Base-by-base conservation (phyloP, 2,113 vertebrate species). In the Brachyhypopomus gauderio region DNA sequence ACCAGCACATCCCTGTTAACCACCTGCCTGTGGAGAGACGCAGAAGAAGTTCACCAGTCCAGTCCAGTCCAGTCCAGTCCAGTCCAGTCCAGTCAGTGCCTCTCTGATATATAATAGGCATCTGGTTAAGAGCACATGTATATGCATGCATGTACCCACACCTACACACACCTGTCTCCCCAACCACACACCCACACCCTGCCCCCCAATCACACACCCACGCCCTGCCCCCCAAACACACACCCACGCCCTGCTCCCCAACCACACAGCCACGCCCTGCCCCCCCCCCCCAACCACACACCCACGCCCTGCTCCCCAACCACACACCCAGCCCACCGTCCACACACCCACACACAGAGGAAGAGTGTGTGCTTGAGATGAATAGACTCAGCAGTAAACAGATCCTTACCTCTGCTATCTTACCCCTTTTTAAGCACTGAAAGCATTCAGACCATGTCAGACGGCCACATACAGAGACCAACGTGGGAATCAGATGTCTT, bases 391-490 rank as follows among this genome's bases (percentile, higher is more conserved):
- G 45, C 45, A 52, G 45, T 64, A 79, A 59, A 59, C 66, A 45
- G 77, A 55, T 38, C 56, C 67, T 60, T 78, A 58, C 73, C 81
- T 63, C 48, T 72, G 72, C 74, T 20, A 69, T 74, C 45, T 55
- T 55, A 76, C 52, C 41, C 62, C 73, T 72, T 23, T 64, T 67
- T 48, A n/a, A 23, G 56, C n/a, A n/a, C n/a, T 12, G 5, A 60
- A 59, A 56, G 62, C 45, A 58, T 77, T n/a, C 16, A 67, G 73
- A 81, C 79, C 75, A 20, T 77, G 62, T 77, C 55, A 77, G 11
- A 67, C 16, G 58, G 25, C 30, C 36, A 41, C 59, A 66, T 62
- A 23, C 36, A 30, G 30, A 55, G 64, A 80, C 79, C 77, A 88
- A 76, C 71, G 38, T 69, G 45, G 56, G 64, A 72, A 79, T 71